phyloP scores from a whole-genome alignment of 1,140 invertebrate genomes.

The Melanaphis sacchari region DNA sequence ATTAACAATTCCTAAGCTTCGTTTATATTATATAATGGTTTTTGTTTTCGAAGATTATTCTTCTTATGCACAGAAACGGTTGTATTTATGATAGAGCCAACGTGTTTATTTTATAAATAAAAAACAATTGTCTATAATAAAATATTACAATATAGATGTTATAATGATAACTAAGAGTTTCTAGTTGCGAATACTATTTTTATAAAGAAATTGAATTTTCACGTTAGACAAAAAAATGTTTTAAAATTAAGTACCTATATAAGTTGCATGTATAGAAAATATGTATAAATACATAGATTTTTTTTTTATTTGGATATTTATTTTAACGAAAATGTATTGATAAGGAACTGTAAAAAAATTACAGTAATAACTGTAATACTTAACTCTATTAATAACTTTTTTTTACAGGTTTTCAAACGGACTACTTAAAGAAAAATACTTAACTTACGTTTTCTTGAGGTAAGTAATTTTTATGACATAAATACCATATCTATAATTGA shows the following conservation, averaged over 20 bases:
- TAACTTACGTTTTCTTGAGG: background rate
- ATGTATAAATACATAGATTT: background rate
- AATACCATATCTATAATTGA: background rate
- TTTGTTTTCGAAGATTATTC: background rate
- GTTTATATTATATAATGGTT: background rate
- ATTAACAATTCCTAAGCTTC: background rate
- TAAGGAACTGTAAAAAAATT: background rate
- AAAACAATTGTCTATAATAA: background rate
- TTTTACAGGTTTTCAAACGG: background rate
- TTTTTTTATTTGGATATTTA: background rate
- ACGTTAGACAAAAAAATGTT: background rate
- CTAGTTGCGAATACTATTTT: background rate
- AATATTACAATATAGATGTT: background rate
- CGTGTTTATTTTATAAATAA: background rate
- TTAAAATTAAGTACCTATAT: background rate
- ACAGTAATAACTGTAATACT: background rate
- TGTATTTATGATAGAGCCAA: background rate
- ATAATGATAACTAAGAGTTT: background rate
- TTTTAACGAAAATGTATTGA: background rate
- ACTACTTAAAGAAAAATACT: background rate
- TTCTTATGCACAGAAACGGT: background rate
- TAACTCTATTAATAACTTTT: background rate
- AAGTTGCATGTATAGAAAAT: background rate
- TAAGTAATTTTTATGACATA: background rate
- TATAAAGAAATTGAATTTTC: background rate